These are phyloP conservation scores for Argyra leucocephala DNA, from an alignment of 2,888 invertebrate species.

Conservation along the genomic window DNA sequence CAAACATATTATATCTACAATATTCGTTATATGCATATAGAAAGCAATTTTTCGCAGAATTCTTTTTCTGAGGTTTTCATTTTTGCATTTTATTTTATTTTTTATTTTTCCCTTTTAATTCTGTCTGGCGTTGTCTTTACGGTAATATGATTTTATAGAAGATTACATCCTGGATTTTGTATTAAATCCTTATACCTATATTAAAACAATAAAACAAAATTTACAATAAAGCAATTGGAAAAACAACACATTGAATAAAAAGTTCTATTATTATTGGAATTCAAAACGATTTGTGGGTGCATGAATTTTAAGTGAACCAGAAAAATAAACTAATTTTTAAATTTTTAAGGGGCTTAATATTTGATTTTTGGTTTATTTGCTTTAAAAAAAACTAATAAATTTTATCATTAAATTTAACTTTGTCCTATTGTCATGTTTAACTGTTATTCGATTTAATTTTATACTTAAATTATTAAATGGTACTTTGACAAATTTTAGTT, in stretches of 20 bases:
- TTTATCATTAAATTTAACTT: too few relatives aligned
- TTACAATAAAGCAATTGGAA: not conserved
- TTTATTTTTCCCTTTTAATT: not conserved
- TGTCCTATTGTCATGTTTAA: too few relatives aligned
- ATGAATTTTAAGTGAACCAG: too few relatives aligned
- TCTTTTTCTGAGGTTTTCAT: not conserved
- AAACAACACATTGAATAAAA: not conserved
- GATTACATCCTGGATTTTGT: constrained; percentile 6
- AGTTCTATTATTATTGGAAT: not conserved
- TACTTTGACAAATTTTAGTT: too few relatives aligned
- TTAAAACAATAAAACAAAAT: not conserved
- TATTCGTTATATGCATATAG: not conserved
- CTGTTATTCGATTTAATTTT: too few relatives aligned
- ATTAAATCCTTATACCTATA: not conserved
- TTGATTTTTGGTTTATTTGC: too few relatives aligned
- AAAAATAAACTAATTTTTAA: too few relatives aligned
- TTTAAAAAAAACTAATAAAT: too few relatives aligned
- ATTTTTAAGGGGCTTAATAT: too few relatives aligned
- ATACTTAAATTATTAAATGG: too few relatives aligned
- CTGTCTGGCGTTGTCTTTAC: not conserved
- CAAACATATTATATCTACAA: too few relatives aligned
- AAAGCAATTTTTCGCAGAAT: not conserved
- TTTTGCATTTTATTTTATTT: not conserved
- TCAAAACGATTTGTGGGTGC: too few relatives aligned
- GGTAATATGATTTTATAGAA: constrained; percentile 4